Conservation (phyloP, 1,140 invertebrate species). For the Trichonephila inaurata region DNA sequence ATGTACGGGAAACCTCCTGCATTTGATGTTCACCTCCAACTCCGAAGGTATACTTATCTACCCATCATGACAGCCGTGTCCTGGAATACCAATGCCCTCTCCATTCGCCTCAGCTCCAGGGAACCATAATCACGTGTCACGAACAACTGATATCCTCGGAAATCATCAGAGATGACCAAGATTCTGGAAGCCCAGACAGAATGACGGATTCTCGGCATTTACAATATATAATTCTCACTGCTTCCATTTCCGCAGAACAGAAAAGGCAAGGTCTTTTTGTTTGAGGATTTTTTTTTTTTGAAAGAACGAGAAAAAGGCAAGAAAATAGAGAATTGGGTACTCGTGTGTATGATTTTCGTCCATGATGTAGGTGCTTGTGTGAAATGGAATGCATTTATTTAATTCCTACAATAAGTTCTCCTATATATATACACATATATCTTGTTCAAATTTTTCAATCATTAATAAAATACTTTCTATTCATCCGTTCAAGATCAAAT, state of each 20-base stretch:
- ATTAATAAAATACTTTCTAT: too few species aligned
- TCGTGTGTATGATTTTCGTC: too few species aligned
- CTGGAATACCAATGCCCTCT: slow-evolving; percentile 60
- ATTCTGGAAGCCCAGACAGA: slow-evolving; percentile 25
- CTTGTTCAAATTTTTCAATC: too few species aligned
- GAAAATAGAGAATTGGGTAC: background rate
- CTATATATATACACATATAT: too few species aligned
- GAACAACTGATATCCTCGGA: slow-evolving; percentile 54
- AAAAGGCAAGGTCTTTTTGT: background rate
- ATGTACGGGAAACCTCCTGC: slow-evolving; percentile 12
- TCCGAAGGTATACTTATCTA: slow-evolving; percentile 63
- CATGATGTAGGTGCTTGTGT: too few species aligned
- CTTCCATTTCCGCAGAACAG: background rate
- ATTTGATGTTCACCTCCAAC: background rate
- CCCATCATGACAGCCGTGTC: slow-evolving; percentile 36
- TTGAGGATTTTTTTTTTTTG: background rate
- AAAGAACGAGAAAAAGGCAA: background rate
- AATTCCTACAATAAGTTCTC: too few species aligned
- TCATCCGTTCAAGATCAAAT: too few species aligned
- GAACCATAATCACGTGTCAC: slow-evolving; percentile 58
- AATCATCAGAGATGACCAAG: slow-evolving; percentile 58
- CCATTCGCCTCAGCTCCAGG: slow-evolving; percentile 32
- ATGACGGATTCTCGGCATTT: slow-evolving; percentile 22
- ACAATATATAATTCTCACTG: background rate
- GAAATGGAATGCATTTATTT: too few species aligned